Conservation (phyloP, 2,113 vertebrate genomes). For the Barbus barbus region DNA sequence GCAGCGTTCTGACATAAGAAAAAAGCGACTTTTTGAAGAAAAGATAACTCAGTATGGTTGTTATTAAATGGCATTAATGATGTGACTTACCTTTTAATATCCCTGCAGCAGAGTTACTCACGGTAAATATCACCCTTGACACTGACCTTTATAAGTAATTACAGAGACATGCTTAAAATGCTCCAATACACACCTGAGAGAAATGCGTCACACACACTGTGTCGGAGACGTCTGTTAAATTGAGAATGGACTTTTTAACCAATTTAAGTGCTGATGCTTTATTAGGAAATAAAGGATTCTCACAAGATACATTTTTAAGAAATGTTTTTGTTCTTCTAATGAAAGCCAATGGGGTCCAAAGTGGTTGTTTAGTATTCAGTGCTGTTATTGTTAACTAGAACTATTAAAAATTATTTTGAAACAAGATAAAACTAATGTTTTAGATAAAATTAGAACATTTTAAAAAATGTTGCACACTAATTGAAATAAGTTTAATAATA, state of each 20-base stretch:
- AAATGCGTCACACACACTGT: too few species aligned
- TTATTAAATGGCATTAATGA: slow-evolving; percentile 40
- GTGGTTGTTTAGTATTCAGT: neutral
- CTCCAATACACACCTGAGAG: slow-evolving; percentile 7
- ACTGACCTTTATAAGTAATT: slow-evolving; percentile 49
- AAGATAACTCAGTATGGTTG: neutral
- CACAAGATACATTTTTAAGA: neutral
- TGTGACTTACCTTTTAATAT: slow-evolving; percentile 39
- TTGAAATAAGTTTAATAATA: neutral
- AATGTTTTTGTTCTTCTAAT: neutral
- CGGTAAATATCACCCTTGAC: slow-evolving; percentile 43
- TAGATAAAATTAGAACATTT: too few species aligned
- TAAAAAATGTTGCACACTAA: neutral
- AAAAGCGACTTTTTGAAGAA: neutral
- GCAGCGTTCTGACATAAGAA: neutral
- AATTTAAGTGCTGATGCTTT: neutral
- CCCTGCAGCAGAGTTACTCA: slow-evolving; percentile 10
- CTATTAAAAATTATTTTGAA: neutral
- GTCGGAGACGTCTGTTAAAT: neutral
- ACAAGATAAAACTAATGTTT: too few species aligned
- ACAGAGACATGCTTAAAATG: slow-evolving; percentile 22
- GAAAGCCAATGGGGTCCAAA: neutral
- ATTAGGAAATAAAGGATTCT: neutral
- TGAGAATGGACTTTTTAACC: neutral
- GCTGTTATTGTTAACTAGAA: neutral